Evolutionary conservation across 2,113 vertebrate genomes (phyloP).

Genomic region (Pycnonotus jocosus): DNA sequence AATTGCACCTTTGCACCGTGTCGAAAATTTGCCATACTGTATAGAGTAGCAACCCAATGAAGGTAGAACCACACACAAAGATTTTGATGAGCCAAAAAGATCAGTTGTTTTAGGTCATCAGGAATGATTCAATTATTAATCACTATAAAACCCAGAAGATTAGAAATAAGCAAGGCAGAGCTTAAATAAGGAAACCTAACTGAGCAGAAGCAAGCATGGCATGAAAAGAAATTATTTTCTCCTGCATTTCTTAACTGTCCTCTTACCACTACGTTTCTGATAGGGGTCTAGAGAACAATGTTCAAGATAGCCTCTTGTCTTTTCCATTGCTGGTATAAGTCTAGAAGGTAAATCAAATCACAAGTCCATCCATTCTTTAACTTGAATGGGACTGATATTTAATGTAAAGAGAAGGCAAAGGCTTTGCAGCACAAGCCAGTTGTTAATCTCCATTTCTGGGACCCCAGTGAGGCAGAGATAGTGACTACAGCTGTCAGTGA

Average conservation of each 20-base stretch:
- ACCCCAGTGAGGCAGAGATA: neutral
- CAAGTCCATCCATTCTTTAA: neutral
- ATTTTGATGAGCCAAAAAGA: neutral
- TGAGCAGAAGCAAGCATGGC: neutral
- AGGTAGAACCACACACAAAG: neutral
- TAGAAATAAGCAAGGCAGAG: neutral
- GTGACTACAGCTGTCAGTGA: neutral
- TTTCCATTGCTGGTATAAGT: neutral
- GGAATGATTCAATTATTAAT: neutral
- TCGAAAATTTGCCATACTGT: neutral
- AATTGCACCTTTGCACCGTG: neutral
- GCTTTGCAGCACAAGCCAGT: neutral
- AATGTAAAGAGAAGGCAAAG: neutral
- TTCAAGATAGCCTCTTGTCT: neutral
- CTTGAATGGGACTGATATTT: neutral
- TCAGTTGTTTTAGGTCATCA: neutral
- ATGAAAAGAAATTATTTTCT: neutral
- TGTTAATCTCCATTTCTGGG: neutral
- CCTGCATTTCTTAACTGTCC: neutral
- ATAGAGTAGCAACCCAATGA: neutral
- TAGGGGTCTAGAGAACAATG: neutral
- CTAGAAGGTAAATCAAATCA: neutral
- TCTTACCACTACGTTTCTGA: neutral
- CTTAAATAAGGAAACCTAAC: neutral
- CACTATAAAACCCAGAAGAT: neutral